A percentile compares a stretch with the other conserved stretches of the same genome.
Conservation (phyloP, 2,797 vertebrate species). For the Sebastes vulpes region DNA sequence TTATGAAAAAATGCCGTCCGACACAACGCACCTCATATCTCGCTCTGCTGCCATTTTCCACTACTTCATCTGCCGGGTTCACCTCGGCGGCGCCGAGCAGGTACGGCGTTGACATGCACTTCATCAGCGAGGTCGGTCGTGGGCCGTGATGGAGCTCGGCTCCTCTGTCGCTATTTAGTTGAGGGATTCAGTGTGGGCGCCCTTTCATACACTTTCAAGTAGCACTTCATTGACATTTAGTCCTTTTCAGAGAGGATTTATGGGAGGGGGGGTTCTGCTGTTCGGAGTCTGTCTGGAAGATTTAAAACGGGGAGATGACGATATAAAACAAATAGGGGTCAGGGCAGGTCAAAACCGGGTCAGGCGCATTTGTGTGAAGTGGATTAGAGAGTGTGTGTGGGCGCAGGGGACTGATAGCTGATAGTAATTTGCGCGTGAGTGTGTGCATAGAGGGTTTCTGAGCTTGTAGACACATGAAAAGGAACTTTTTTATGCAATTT, state of each 20-base stretch:
- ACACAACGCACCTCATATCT: slow-evolving; percentile 8
- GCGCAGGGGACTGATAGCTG: not conserved
- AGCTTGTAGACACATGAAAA: not conserved
- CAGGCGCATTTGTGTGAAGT: slow-evolving; percentile 21
- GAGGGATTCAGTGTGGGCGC: slow-evolving; percentile 51
- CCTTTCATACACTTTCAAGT: slow-evolving; percentile 46
- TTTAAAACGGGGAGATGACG: slow-evolving; percentile 43
- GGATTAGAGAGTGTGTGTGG: slow-evolving; percentile 41
- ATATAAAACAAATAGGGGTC: slow-evolving; percentile 61
- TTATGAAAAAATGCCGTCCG: slow-evolving; percentile 40
- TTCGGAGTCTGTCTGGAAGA: slow-evolving; percentile 20
- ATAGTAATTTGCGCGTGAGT: slow-evolving; percentile 3
- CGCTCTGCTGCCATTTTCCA: slow-evolving; percentile 26
- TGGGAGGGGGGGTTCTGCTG: not conserved
- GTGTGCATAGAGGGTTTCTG: not conserved
- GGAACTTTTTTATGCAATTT: not conserved
- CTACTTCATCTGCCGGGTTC: slow-evolving; percentile 2
- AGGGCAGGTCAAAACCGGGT: slow-evolving; percentile 36
- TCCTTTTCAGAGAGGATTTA: slow-evolving; percentile 54
- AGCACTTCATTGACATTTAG: slow-evolving; percentile 58
- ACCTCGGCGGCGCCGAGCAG: not conserved
- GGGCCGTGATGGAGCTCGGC: slow-evolving; percentile 38
- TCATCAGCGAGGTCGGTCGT: slow-evolving; percentile 39
- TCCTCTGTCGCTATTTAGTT: slow-evolving; percentile 49
- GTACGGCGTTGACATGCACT: not conserved